Evolutionary conservation across 2,888 invertebrate species (phyloP).

Genomic region (Caenorhabditis sp.): DNA sequence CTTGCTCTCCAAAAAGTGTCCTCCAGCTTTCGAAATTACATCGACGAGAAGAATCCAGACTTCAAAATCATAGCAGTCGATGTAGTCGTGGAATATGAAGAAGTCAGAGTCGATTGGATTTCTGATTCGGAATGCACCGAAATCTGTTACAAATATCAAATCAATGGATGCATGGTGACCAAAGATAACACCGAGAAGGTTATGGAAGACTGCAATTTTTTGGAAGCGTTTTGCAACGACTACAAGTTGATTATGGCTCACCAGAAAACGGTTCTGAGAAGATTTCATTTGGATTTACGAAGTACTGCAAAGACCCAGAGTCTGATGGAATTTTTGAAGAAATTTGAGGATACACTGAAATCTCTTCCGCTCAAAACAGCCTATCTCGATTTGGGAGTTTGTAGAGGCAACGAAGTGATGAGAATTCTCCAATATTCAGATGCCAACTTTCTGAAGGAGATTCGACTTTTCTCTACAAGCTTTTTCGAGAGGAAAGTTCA

Average conservation of each 20-base stretch:
- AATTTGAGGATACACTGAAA: background rate
- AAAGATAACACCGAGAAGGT: background rate
- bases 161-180: background rate
- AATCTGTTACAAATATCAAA: background rate
- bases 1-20: background rate
- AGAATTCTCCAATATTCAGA: background rate
- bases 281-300: background rate
- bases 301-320: background rate
- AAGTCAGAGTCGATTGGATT: background rate
- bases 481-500: background rate
- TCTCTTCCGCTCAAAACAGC: background rate
- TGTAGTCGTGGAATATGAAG: background rate
- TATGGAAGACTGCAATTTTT: background rate
- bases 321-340: background rate
- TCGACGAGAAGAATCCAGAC: background rate
- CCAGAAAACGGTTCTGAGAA: background rate
- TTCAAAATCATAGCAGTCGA: background rate
- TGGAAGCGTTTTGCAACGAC: background rate
- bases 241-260: background rate
- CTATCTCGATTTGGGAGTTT: background rate
- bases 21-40: background rate
- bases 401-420: background rate
- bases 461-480: background rate
- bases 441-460: background rate
- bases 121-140: background rate